These are phyloP conservation scores for Tupaia tana DNA, from an alignment of 2,113 vertebrate species.

Conservation along the genomic window DNA sequence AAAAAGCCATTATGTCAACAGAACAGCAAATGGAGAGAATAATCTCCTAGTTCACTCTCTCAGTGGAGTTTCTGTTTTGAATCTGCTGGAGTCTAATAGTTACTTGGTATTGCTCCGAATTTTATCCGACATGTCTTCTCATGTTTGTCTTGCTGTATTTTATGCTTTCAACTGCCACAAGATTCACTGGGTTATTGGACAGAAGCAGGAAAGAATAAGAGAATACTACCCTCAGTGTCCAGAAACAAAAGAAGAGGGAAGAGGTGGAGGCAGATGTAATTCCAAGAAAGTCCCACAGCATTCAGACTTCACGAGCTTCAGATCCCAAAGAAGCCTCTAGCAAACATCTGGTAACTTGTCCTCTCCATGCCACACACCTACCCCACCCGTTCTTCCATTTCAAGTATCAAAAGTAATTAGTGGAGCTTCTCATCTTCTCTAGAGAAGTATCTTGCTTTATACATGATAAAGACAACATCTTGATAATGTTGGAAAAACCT, in stretches of 20 bases:
- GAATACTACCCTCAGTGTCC: not conserved
- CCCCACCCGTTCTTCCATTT: not conserved
- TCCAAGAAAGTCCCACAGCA: not conserved
- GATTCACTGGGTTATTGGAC: conserved; percentile 5
- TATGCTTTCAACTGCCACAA: not conserved
- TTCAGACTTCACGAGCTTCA: not conserved
- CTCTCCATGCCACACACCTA: not conserved
- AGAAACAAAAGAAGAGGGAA: conserved; percentile 35
- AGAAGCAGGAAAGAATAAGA: not conserved
- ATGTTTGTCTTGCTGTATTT: not conserved
- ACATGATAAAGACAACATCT: not conserved
- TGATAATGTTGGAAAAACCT: not conserved
- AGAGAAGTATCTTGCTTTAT: conserved; percentile 1
- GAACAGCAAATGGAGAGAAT: conserved; percentile 37
- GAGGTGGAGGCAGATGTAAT: not conserved
- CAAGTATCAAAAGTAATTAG: not conserved
- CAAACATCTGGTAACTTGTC: not conserved
- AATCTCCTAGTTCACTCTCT: not conserved
- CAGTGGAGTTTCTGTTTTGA: not conserved
- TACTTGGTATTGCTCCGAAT: not conserved
- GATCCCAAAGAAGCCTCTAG: not conserved
- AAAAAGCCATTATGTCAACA: not conserved
- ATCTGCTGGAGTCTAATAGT: not conserved
- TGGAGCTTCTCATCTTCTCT: not conserved
- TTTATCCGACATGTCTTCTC: conserved; percentile 13